Evolutionary conservation across 2,113 vertebrate genomes (phyloP), one percentile per base, ranked within the genome.

Genomic region (Helogale parvula): DNA sequence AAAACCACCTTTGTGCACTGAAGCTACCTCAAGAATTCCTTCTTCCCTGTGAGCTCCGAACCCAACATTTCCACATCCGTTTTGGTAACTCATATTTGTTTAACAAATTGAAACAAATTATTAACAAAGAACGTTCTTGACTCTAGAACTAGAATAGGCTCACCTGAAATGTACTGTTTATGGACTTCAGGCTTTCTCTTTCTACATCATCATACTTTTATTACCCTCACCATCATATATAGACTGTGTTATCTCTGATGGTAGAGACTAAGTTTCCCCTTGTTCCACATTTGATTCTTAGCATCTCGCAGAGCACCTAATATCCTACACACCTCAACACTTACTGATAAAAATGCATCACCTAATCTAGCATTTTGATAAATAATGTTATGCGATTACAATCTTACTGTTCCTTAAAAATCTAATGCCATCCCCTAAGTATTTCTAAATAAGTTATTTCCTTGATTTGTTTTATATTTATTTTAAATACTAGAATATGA

Each of bases 201-300:
- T 45, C 88, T 66, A 47, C 5, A 7, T 9, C 31, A 29, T 76
- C 45, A 74, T n/a, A 57, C 35, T 66, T 52, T n/a, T 35, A 60
- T 0, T 63, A 82, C 7, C 2, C 50, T 17, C 9, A 21, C 1
- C 65, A 2, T 47, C 2, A 1, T 65, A 21, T 16, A 7, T 25
- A 17, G 65, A 63, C 27, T 21, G 11, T 41, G 21, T 8, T 7
- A n/a, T 38, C 35, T 91, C 13, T 82, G 54, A 74, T 66, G 33
- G n/a, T 38, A 81, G 25, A 66, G 57, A 38, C 25, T 13, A 19
- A 19, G 8, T 87, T 87, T 74, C 21, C 54, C 41, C 41, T n/a
- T 54, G 9, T 27, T 71, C 21, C 29, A 63, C 4, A 60, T 15
- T 23, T 57, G 77, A 74, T 12, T 33, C 27, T 82, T 2, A 52